These are phyloP conservation scores for Dynastes tityus DNA, from an alignment of 2,888 invertebrate genomes.

Conservation along the genomic window DNA sequence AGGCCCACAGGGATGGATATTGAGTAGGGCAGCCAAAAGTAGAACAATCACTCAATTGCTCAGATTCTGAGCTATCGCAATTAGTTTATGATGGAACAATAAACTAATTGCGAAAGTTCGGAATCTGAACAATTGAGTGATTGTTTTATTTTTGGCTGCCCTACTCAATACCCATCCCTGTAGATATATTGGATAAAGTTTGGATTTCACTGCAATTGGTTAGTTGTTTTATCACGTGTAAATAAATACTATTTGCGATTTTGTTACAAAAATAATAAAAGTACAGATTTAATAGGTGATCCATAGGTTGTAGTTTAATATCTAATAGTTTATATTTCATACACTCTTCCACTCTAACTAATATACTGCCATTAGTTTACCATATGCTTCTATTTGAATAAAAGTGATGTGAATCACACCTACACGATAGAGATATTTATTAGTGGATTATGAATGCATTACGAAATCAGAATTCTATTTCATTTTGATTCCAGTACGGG, in stretches of 20 bases:
- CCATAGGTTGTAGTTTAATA: not conserved
- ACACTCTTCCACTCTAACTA: slow-evolving; percentile 1
- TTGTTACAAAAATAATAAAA: not conserved
- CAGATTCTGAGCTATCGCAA: no score
- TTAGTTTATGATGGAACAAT: no score
- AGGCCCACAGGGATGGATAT: no score
- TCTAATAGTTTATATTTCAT: slow-evolving; percentile 11
- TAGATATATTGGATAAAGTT: no score
- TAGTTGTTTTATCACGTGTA: not conserved
- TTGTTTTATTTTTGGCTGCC: no score
- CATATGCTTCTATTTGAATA: slow-evolving; percentile 40
- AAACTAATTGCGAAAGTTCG: no score
- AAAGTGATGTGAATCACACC: slow-evolving; percentile 16
- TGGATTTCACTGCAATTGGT: no score
- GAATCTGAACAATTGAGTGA: no score
- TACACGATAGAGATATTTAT: slow-evolving; percentile 19
- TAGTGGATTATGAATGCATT: slow-evolving; percentile 26
- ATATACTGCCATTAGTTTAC: slow-evolving; percentile 21
- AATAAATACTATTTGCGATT: not conserved
- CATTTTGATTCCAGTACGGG: slow-evolving; percentile 11
- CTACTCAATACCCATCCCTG: no score
- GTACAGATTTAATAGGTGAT: slow-evolving; percentile 1
- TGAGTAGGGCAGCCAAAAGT: no score
- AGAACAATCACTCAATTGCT: no score
- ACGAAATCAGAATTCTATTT: slow-evolving; percentile 27